Base-by-base conservation (phyloP, 2,888 invertebrate genomes). In the Aspidapion aeneum region DNA sequence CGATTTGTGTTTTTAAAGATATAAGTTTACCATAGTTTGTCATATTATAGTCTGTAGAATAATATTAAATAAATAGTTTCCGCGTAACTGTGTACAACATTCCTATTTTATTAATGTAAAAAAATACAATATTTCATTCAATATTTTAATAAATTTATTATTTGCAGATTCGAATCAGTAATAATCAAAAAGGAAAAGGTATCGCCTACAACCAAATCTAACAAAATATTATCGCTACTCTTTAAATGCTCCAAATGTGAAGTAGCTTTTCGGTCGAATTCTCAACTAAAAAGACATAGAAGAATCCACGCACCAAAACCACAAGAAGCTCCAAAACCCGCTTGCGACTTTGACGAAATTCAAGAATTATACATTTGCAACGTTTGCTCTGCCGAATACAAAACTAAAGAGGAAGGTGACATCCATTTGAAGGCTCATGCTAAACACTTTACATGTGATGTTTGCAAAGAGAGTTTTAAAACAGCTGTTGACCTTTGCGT, bases 401-500 rank as follows among this genome's bases (percentile, higher is more conserved):
- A n/a, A 52, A 18, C 3, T 52, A 18, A 52, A 17, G 52, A 52
- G 7, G 18, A 18, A 17, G n/a, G 3, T 5, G 18, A 52, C 3
- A n/a, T 17, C n/a, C 17, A 52, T 7, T 52, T 18, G n/a, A 52
- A 52, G 52, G 3, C n/a, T 52, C 52, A 52, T n/a, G 3, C n/a
- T 9, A 52, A 52, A 52, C 18, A n/a, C 52, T 17, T 35, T 35
- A 35, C 35, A 35, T 35, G 35, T 35, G 35, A 35, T 35, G 3
- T 35, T 35, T 35, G 35, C 12, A 35, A 35, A 12, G 35, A 7
- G 3, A 35, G 12, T 35, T 35, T 35, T 62, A 62, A 51, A 12
- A 52, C 60, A n/a, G 58, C 63, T 21, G 18, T 63, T 18, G 5
- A 55, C 2, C 61, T 57, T 9, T 58, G 62, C 21, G 21, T 64